Evolutionary conservation across 2,797 vertebrate species (phyloP).

Genomic region (Poeciliopsis gracilis): DNA sequence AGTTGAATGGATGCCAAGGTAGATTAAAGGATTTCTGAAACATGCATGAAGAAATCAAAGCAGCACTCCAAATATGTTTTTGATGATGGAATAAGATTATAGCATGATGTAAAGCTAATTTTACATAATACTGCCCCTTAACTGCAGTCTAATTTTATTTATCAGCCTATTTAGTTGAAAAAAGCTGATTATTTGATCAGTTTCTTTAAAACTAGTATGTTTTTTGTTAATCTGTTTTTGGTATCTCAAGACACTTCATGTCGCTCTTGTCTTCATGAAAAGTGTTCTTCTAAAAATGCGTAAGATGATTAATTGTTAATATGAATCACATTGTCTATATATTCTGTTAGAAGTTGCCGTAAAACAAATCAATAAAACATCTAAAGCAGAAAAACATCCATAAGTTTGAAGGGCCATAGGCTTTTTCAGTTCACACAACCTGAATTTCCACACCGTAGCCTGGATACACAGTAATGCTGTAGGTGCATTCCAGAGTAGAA

Average conservation of each 20-base stretch:
- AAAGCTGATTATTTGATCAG: too few relatives aligned
- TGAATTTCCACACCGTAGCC: conserved; percentile 94
- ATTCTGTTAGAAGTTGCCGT: background rate
- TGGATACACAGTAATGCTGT: conserved; percentile 90
- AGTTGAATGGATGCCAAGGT: too few relatives aligned
- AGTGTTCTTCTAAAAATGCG: background rate
- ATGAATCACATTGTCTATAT: background rate
- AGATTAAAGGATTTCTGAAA: too few relatives aligned
- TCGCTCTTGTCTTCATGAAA: too few relatives aligned
- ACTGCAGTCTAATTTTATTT: too few relatives aligned
- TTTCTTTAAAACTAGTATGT: too few relatives aligned
- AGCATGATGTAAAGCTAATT: too few relatives aligned
- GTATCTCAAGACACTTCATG: background rate
- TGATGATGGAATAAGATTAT: too few relatives aligned
- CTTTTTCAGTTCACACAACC: conserved; percentile 68
- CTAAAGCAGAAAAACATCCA: background rate
- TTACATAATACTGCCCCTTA: too few relatives aligned
- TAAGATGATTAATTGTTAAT: background rate
- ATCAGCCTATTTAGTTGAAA: too few relatives aligned
- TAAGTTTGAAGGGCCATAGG: background rate
- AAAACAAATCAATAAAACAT: background rate
- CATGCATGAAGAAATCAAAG: too few relatives aligned
- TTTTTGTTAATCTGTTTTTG: background rate
- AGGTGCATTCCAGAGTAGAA: conserved; percentile 89
- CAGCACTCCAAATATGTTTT: too few relatives aligned